These are phyloP conservation scores for Synanthedon vespiformis DNA, from an alignment of 2,888 invertebrate genomes.

Conservation along the genomic window DNA sequence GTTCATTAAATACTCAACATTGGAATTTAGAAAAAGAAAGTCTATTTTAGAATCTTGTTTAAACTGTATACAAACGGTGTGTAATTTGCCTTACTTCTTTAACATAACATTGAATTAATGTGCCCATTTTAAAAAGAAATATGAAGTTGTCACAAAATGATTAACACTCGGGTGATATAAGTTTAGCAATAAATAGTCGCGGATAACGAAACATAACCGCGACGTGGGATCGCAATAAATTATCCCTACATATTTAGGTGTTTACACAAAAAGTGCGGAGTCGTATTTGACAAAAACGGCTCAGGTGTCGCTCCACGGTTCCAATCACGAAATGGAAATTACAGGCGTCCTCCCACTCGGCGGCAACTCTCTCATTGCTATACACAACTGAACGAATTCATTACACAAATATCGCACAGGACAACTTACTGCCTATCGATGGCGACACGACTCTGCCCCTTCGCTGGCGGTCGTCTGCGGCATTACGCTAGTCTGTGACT, in stretches of 20 bases:
- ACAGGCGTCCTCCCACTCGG: slow-evolving; percentile 20
- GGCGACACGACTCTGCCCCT: slow-evolving; percentile 2
- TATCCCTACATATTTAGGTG: slow-evolving; percentile 32
- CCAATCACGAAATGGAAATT: slow-evolving; percentile 44
- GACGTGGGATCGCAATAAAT: slow-evolving; percentile 19
- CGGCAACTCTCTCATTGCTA: slow-evolving; percentile 20
- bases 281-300: slow-evolving; percentile 25
- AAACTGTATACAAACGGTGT: too few relatives aligned
- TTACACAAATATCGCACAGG: slow-evolving; percentile 9
- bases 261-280: slow-evolving; percentile 23
- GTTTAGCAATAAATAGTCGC: background rate
- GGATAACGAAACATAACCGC: slow-evolving; percentile 9
- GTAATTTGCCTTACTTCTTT: too few relatives aligned
- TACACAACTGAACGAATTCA: slow-evolving; percentile 23
- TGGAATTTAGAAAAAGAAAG: too few relatives aligned
- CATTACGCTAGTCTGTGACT: background rate
- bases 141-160: too few relatives aligned
- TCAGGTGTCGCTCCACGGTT: slow-evolving; percentile 29
- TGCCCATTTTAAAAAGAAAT: too few relatives aligned
- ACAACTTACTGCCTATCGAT: slow-evolving; percentile 1
- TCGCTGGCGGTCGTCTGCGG: background rate
- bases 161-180: too few relatives aligned
- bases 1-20: too few relatives aligned
- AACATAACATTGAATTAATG: too few relatives aligned
- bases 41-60: too few relatives aligned